These are phyloP conservation scores for Austrolebias charrua DNA, from an alignment of 2,797 vertebrate species.

Conservation along the genomic window DNA sequence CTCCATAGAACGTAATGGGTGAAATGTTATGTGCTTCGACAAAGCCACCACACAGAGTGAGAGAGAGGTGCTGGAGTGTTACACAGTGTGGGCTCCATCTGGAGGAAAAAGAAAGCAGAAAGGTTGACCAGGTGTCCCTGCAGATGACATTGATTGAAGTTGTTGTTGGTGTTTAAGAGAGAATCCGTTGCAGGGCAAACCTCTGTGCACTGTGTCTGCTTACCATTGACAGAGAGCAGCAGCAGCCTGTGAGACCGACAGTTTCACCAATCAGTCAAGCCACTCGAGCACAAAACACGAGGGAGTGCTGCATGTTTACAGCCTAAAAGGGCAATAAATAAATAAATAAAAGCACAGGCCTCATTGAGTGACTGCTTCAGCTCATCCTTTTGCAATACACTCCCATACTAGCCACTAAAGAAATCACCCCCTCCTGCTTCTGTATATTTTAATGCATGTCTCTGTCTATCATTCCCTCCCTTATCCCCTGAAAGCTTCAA, in stretches of 20 bases:
- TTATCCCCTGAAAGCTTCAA: constrained; percentile 15
- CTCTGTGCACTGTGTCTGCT: constrained; percentile 53
- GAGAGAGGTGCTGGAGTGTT: constrained; percentile 9
- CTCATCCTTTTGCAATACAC: background rate
- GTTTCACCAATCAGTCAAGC: constrained; percentile 74
- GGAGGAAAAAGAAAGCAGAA: constrained; percentile 10
- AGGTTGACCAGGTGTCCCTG: constrained; percentile 30
- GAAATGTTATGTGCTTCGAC: constrained; percentile 3
- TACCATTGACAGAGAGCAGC: constrained; percentile 62
- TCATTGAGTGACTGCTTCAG: constrained; percentile 48
- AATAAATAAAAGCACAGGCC: constrained; percentile 40
- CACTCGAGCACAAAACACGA: constrained; percentile 68
- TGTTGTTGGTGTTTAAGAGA: constrained; percentile 56
- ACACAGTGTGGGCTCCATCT: constrained; percentile 18
- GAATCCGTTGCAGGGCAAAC: constrained; percentile 45
- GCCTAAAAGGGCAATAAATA: constrained; percentile 50
- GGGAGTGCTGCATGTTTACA: constrained; percentile 67
- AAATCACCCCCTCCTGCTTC: constrained; percentile 8
- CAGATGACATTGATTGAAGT: constrained; percentile 43
- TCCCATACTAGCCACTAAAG: constrained; percentile 5
- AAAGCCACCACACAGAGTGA: background rate
- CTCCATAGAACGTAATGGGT: background rate
- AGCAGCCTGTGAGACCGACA: constrained; percentile 68
- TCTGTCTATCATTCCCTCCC: constrained; percentile 11
- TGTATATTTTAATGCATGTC: constrained; percentile 18